Base-by-base conservation (phyloP, 1,140 invertebrate genomes). In the Drosophila persimilis region DNA sequence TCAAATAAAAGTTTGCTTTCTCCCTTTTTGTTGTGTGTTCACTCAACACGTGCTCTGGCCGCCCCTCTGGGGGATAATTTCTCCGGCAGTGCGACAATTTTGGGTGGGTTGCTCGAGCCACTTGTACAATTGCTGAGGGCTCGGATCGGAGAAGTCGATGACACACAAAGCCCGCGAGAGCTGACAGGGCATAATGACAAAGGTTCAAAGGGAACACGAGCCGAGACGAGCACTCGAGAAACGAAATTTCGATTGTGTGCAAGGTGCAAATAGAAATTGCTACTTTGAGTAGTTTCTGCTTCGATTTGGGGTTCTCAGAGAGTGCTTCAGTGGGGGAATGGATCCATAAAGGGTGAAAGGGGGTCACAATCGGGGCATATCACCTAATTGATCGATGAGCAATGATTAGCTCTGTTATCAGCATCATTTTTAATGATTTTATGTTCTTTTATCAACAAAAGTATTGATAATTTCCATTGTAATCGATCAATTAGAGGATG, bases 1-100 rank as follows among this genome's bases (percentile, higher is more conserved):
- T 86, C 81, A 86, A 88, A 86, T 86, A 88, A 88, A 86, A 85
- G 73, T 77, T 85, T 77, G 74, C 70, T 78, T 66, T 53, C 55
- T 58, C 5, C 24, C 24, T 9, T 31, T 63, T 29, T 61, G 43
- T 59, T 74, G 77, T 58, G 63, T 61, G 64, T 58, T 64, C 77
- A 83, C 77, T 85, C 81, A 86, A 86, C 81, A 86, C 83, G 81
- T 86, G 74, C 73, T 76, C 39, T 15, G 9, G 8, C 44, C 26
- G 2, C 5, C 39, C 29, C 29, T 15, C 17, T 1, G 20, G 56
- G 56, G 65, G 8, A 61, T 62, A 73, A 63, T 74, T 74, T 59
- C 39, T 13, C 2, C 47, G 9, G 67, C 67, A 71, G 15, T 79
- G 74, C 79, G 79, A 77, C 79, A 80, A 67, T 73, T 80, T 44